Evolutionary conservation across 1,140 invertebrate genomes (phyloP).

Genomic region (Meloidogyne chitwoodi): DNA sequence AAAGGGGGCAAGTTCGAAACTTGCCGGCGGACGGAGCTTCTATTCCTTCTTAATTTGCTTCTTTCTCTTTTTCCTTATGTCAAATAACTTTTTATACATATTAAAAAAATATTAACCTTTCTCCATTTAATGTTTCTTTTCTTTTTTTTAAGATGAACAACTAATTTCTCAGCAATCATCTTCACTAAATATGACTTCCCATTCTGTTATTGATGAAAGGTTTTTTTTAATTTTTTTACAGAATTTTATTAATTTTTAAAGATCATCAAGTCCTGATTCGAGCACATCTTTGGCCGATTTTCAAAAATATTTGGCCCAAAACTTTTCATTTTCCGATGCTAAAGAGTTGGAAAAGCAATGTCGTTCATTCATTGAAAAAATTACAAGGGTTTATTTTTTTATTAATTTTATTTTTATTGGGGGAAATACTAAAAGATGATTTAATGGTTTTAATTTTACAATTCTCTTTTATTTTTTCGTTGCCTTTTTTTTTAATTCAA

Average conservation of each 20-base stretch:
- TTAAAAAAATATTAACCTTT: background rate
- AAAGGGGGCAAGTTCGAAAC: too few relatives aligned
- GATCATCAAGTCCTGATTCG: slow-evolving; percentile 41
- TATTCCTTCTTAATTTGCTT: too few relatives aligned
- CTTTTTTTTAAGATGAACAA: slow-evolving; percentile 7
- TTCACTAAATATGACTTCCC: background rate
- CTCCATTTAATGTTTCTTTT: background rate
- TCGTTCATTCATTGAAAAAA: slow-evolving; percentile 35
- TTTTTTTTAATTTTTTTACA: background rate
- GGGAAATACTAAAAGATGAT: too few relatives aligned
- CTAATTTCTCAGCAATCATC: slow-evolving; percentile 1
- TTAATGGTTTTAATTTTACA: too few relatives aligned
- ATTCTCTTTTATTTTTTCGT: too few relatives aligned
- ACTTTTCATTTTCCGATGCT: slow-evolving; percentile 26
- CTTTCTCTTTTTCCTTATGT: too few relatives aligned
- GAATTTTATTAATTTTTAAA: slow-evolving; percentile 7
- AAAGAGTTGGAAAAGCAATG: slow-evolving; percentile 44
- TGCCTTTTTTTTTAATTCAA: too few relatives aligned
- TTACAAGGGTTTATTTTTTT: slow-evolving; percentile 27
- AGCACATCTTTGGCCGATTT: slow-evolving; percentile 26
- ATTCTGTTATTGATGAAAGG: background rate
- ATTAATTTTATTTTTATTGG: slow-evolving; percentile 6
- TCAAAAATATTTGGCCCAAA: slow-evolving; percentile 24
- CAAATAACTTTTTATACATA: too few relatives aligned
- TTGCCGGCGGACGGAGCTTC: too few relatives aligned